Evolutionary conservation across 2,113 vertebrate genomes (phyloP), one percentile per base, ranked within the genome.

Genomic region (Chiloscyllium plagiosum): DNA sequence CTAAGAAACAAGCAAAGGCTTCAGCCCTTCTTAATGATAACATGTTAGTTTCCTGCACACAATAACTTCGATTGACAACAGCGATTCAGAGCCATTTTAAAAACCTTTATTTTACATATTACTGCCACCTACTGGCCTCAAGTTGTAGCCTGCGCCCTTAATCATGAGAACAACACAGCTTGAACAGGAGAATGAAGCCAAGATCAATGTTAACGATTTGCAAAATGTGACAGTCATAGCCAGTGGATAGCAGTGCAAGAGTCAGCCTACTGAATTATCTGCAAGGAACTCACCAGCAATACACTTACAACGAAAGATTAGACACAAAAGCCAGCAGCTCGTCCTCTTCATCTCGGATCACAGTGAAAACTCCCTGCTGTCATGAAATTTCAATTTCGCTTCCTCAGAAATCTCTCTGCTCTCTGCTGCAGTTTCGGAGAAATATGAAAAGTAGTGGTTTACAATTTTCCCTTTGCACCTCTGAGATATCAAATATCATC

Each of bases 91-190:
- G 87, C 15, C n/a, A 12, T 13, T 92, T 83, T 22, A 7, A n/a
- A 92, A 52, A 26, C 4, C 13, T 92, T 93, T 87, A 56, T 26
- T 52, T 87, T 93, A 66, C 33, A 42, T 68, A 12, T 66, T 37
- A 93, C 33, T 93, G 89, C 89, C 89, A 93, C 5, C 89, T 93
- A 93, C 89, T 93, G 89, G 89, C 66, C 1, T n/a, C 20, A 65
- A 37, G 8, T 33, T 37, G 56, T 37, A 93, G 5, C 66, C 65
- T 47, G 29, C 10, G 33, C 24, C 7, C 56, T 29, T 61, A 1
- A 4, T n/a, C 29, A 56, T 29, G 1, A 42, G 5, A 90, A 66
- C 61, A 66, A 42, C 13, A 42, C 19, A 42, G 87, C n/a, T 22
- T n/a, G 33, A 92, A 20, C 2, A n/a, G 33, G 1, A 33, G 29